phyloP scores from a whole-genome alignment of 1,140 invertebrate genomes.

The Phocides pigmalion region DNA sequence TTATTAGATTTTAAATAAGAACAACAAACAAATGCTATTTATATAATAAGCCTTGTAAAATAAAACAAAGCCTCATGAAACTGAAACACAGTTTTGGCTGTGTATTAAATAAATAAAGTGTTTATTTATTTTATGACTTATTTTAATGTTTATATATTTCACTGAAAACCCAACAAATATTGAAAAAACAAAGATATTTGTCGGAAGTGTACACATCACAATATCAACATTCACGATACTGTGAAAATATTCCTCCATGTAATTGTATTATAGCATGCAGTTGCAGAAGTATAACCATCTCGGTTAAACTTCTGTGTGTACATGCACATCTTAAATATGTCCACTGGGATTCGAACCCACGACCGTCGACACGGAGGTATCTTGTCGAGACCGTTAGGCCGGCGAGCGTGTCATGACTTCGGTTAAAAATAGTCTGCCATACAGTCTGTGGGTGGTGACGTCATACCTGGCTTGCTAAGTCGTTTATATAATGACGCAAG shows the following conservation, averaged over 20 bases:
- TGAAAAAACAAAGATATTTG: conserved; percentile 39
- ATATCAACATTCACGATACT: conserved; percentile 25
- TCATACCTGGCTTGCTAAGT: neutral
- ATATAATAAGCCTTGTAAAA: no score
- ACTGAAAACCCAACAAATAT: no score
- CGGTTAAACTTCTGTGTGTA: conserved; percentile 53
- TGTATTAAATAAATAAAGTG: no score
- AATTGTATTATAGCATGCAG: conserved; percentile 55
- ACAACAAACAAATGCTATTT: no score
- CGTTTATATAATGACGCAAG: neutral
- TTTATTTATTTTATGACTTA: no score
- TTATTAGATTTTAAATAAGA: no score
- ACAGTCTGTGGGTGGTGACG: conserved; percentile 2
- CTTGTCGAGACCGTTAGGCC: neutral
- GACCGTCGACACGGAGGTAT: neutral
- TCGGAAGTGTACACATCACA: conserved; percentile 66
- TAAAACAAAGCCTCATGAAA: no score
- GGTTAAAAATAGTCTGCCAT: neutral
- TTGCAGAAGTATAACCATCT: conserved; percentile 55
- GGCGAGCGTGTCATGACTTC: neutral
- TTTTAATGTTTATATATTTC: no score
- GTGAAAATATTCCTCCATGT: conserved; percentile 53
- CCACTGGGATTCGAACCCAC: conserved; percentile 39
- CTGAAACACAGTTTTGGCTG: no score
- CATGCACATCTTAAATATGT: conserved; percentile 42